phyloP scores from a whole-genome alignment of 2,113 vertebrate genomes.

The Tachuris rubrigastra region DNA sequence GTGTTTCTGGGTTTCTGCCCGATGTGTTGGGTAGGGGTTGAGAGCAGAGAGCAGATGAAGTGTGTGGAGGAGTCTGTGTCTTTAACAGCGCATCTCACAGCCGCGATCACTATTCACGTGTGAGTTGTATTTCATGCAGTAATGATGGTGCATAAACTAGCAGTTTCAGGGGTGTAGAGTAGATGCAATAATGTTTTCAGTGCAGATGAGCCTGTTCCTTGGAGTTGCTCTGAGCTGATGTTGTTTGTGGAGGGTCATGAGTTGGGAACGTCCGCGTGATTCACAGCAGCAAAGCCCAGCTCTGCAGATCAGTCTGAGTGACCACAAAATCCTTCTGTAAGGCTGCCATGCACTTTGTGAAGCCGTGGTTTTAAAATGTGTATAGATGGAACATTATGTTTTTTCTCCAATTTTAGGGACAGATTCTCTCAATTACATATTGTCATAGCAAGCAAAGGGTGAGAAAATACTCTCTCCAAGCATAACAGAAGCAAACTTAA shows the following conservation, averaged over 20 bases:
- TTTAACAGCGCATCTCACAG: neutral
- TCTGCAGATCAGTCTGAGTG: neutral
- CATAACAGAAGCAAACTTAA: neutral
- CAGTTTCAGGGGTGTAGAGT: neutral
- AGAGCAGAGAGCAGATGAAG: neutral
- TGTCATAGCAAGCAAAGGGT: neutral
- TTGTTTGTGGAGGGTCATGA: neutral
- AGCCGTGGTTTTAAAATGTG: accelerated
- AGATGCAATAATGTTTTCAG: neutral
- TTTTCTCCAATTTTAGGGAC: neutral
- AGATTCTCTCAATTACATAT: neutral
- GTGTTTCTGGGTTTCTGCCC: neutral
- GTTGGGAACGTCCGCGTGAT: accelerated
- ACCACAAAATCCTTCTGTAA: neutral
- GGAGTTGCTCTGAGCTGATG: neutral
- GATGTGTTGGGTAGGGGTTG: neutral
- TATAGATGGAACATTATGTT: neutral
- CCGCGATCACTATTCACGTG: accelerated
- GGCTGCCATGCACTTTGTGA: neutral
- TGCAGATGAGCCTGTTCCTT: neutral
- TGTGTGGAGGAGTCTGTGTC: neutral
- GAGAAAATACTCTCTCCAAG: neutral
- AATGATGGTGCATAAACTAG: neutral
- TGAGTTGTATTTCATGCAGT: neutral
- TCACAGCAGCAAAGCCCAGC: neutral